These are phyloP conservation scores for Eupeodes luniger DNA, from an alignment of 2,888 invertebrate species.

Conservation along the genomic window DNA sequence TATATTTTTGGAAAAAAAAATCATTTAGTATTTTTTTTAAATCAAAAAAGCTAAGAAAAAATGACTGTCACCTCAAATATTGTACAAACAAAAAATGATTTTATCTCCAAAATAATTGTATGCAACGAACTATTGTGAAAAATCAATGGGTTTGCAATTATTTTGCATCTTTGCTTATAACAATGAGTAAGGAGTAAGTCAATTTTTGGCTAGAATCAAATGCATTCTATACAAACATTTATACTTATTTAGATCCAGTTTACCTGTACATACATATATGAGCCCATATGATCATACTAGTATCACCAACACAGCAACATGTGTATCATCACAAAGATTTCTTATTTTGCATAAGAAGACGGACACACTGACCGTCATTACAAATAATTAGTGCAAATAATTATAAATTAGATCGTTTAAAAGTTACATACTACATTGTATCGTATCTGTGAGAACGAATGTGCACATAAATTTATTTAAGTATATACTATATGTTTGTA, in stretches of 20 bases:
- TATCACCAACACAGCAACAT: not conserved
- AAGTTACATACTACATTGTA: not conserved
- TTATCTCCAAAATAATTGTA: no score
- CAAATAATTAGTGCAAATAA: constrained; percentile 48
- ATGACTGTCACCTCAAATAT: no score
- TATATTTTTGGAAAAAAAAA: no score
- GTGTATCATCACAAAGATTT: not conserved
- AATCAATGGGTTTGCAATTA: not conserved
- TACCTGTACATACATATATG: no score
- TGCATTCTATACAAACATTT: not conserved
- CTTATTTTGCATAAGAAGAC: constrained; percentile 24
- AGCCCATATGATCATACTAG: no score
- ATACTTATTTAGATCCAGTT: not conserved
- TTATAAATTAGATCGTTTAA: constrained; percentile 26
- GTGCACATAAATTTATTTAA: no score
- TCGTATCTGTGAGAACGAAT: no score
- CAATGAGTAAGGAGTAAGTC: not conserved
- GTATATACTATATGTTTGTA: no score
- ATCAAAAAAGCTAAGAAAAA: no score
- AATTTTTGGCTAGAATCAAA: not conserved
- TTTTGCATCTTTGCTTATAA: not conserved
- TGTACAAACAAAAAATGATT: no score
- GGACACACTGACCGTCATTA: constrained; percentile 45
- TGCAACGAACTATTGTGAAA: no score
- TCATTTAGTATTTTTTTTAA: no score